Base-by-base conservation (phyloP, 2,888 invertebrate genomes). In the Phania funesta region DNA sequence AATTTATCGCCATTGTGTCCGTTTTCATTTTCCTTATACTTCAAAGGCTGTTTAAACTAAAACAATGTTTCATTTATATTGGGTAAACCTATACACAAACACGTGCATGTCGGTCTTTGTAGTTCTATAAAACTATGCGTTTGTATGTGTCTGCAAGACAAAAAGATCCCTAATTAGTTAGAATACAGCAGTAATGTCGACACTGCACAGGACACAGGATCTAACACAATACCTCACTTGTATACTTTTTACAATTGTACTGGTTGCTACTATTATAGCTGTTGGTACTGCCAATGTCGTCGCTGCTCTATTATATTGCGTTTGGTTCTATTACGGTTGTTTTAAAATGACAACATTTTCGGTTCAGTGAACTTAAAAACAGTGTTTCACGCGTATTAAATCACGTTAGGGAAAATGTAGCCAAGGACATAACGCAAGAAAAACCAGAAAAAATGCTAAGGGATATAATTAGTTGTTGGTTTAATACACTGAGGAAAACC, bases 351-450 rank as follows among this genome's bases (percentile, higher is more conserved):
- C 54, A 73, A 64, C 20, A 65, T 73, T 77, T 82, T 58, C 68
- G 74, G 74, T 77, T 82, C 82, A 78, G 78, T 82, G 68, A 82
- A 82, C 74, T 78, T 65, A 70, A 77, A n/a, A 74, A 29, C 74
- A 29, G 64, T 65, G 78, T 65, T 77, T 78, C 74, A 44, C 52
- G 52, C 41, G 35, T 46, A 18, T 50, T 52, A 58, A 65, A 50
- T 54, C 46, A 52, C 58, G 29, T 50, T 50, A 41, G 35, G 9
- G 41, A 35, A 48, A 20, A 52, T 68, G 26, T 16, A 48, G 44
- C 26, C 48, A 26, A n/a, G n/a, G n/a, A n/a, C n/a, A n/a, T n/a
- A n/a, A n/a, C n/a, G n/a, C n/a, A n/a, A n/a, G n/a, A n/a, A n/a
- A n/a, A n/a, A n/a, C n/a, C n/a, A n/a, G n/a, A n/a, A n/a, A n/a